Evolutionary conservation across 2,797 vertebrate species (phyloP), one percentile per base, ranked within the genome.

Genomic region (Varecia variegata): DNA sequence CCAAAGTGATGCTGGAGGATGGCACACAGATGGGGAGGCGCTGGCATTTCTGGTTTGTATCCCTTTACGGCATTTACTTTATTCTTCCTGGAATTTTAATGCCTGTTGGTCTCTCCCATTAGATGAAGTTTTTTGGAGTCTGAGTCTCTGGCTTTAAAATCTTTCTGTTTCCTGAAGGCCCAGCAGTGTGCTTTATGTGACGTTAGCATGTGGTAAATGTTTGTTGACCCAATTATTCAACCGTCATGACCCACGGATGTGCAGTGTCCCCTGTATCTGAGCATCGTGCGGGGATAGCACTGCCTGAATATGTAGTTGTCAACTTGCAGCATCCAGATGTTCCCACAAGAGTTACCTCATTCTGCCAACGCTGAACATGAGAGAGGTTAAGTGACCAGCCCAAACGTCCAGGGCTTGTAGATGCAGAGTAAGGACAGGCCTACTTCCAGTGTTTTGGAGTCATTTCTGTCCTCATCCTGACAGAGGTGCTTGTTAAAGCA

Each of bases 121-220:
- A 8, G 56, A 52, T 80, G 81, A 38, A 43, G 90, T 21, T 76
- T 88, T 58, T 25, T 68, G 65, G 67, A 52, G 40, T 56, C 3
- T 2, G 30, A 81, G 68, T 45, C 43, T 92, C 52, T n/a, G 23
- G 60, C 76, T 88, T 62, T 54, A 43, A 27, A 35, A 84, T 35
- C 35, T 21, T 83, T 73, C 43, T 73, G 7, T 70, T 80, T 93
- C 62, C 54, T 27, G 50, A 35, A 73, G 73, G 47, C 79, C 68
- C 47, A 20, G 81, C 18, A 6, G 38, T 20, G 38, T 32, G 20
- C 25, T 56, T 91, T 38, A 3, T 68, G 74, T 58, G 89, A 32
- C 50, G 47, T 52, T 89, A 83, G 38, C 95, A 70, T 2, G 3
- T 77, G 68, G 60, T 52, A 9, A 68, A 65, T 93, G 86, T 58